A percentile compares a stretch with the other conserved stretches of the same genome.
Conservation (phyloP, 2,113 vertebrate genomes). For the Athene noctua region DNA sequence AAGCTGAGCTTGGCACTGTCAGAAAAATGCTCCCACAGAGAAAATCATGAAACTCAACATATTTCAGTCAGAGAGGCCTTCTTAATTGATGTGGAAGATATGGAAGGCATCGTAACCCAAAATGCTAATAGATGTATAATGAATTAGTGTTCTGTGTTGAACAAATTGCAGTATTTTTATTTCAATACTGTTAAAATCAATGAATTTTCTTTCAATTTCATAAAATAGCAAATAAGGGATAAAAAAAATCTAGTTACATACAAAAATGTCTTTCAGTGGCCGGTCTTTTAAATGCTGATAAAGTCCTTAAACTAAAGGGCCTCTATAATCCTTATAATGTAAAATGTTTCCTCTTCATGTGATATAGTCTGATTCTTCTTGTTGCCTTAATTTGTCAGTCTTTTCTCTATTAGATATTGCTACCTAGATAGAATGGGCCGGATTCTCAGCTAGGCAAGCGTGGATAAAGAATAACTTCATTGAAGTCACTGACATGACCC, state of each 20-base stretch:
- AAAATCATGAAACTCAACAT: neutral
- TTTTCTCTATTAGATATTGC: neutral
- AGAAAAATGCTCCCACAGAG: neutral
- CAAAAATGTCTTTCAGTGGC: neutral
- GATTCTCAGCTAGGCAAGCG: neutral
- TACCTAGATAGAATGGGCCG: neutral
- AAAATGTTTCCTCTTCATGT: neutral
- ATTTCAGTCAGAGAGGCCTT: neutral
- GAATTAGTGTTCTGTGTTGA: neutral
- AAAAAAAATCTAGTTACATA: neutral
- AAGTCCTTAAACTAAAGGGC: neutral
- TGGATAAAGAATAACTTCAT: constrained; percentile 20
- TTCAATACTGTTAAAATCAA: neutral
- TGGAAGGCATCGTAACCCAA: neutral
- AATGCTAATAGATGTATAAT: neutral
- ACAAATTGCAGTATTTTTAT: neutral
- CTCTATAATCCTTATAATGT: neutral
- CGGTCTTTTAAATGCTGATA: neutral
- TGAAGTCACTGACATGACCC: constrained; percentile 20
- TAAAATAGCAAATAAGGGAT: neutral
- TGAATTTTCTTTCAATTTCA: neutral
- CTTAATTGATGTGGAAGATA: neutral
- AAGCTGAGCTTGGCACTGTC: neutral
- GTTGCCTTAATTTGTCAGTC: neutral
- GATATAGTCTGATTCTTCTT: neutral